A percentile compares a stretch with the other conserved stretches of the same genome.
Evolutionary conservation across 2,113 vertebrate species (phyloP).

Genomic region (Pachycephala philippinensis): DNA sequence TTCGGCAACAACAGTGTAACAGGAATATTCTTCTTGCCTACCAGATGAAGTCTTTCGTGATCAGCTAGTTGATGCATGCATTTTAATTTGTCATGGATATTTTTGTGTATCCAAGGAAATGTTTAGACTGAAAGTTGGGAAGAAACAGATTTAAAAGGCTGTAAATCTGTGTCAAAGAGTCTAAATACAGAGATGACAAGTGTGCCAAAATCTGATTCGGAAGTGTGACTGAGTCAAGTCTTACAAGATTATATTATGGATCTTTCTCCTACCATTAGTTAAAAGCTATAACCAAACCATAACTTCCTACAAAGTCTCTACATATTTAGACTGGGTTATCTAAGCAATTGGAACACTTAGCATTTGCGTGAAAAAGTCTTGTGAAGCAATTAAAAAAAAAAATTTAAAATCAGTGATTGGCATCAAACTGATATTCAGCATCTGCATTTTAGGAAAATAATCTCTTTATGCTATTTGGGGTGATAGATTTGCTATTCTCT

Average conservation of each 20-base stretch:
- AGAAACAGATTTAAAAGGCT: background rate
- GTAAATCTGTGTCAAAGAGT: background rate
- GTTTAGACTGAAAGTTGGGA: background rate
- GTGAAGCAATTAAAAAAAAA: background rate
- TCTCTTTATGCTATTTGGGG: background rate
- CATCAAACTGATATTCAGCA: background rate
- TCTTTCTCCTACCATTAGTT: background rate
- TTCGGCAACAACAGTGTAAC: background rate
- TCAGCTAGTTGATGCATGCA: background rate
- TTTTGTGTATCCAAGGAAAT: background rate
- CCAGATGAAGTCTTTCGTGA: background rate
- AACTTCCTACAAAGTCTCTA: background rate
- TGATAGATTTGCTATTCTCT: background rate
- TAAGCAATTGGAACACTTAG: background rate
- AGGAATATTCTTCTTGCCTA: background rate
- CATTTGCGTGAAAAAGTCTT: background rate
- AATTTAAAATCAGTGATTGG: background rate
- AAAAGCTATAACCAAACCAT: background rate
- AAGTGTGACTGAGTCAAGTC: background rate
- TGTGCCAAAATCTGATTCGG: background rate
- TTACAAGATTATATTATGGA: background rate
- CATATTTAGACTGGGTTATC: background rate
- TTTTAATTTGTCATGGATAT: background rate
- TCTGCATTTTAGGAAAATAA: background rate
- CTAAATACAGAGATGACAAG: background rate